Evolutionary conservation across 2,113 vertebrate genomes (phyloP).

Genomic region (Nyctereutes procyonoides): DNA sequence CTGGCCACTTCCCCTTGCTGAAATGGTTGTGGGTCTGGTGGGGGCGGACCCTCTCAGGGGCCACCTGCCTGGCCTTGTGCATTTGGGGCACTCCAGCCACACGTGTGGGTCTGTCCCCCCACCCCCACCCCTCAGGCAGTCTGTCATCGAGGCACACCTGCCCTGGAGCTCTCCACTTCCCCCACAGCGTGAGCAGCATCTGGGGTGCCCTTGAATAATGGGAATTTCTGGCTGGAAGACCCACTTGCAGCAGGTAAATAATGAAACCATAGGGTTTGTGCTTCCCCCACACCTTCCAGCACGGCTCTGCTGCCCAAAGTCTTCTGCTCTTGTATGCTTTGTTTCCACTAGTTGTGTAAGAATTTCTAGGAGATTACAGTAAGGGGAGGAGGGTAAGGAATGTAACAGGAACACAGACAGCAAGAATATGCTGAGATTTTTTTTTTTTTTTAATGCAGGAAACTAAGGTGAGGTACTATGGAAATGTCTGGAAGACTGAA

Average conservation of each 20-base stretch:
- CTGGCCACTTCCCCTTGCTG: background rate
- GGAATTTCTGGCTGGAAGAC: background rate
- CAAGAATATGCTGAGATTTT: rapidly evolving
- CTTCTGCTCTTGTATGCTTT: background rate
- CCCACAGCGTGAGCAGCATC: background rate
- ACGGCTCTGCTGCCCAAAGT: background rate
- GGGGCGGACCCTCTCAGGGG: background rate
- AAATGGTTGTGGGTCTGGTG: background rate
- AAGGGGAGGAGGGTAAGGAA: background rate
- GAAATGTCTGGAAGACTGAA: background rate
- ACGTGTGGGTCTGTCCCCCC: background rate
- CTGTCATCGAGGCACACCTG: background rate
- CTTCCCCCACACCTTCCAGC: background rate
- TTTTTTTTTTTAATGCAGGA: background rate
- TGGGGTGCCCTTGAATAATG: background rate
- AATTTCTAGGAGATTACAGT: background rate
- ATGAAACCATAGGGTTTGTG: background rate
- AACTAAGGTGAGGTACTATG: background rate
- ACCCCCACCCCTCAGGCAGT: background rate
- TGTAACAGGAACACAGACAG: background rate
- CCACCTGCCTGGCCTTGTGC: background rate
- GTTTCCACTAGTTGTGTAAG: background rate
- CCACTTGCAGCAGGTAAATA: background rate
- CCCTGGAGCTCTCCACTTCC: background rate
- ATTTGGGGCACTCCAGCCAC: background rate